A percentile compares a stretch with the other conserved stretches of the same genome.
Evolutionary conservation across 2,797 vertebrate genomes (phyloP).

Genomic region (Thripadectes ignobilis): DNA sequence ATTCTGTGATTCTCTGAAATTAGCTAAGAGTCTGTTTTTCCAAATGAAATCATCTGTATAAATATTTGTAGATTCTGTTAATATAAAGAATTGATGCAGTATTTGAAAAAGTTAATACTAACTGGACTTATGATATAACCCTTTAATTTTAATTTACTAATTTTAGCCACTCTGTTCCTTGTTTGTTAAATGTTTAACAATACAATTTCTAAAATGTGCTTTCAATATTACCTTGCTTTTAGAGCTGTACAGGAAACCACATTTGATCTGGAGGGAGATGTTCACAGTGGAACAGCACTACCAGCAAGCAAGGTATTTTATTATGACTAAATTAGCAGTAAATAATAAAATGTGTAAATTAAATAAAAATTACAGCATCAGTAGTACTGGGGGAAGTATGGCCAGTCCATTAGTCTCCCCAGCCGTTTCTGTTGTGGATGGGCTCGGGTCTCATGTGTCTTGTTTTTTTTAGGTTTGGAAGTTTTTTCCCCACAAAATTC

Average conservation of each 20-base stretch:
- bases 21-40: background rate
- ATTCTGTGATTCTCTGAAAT: background rate
- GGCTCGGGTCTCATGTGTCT: background rate
- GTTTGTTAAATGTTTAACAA: background rate
- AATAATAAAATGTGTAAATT: background rate
- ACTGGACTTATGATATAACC: background rate
- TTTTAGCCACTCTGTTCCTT: background rate
- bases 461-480: background rate
- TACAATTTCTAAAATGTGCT: background rate
- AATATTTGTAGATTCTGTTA: background rate
- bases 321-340: background rate
- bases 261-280: slow-evolving; percentile 93
- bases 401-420: background rate
- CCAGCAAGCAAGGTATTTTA: slow-evolving; percentile 90
- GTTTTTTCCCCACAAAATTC: background rate
- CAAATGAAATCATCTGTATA: background rate
- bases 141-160: background rate
- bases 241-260: slow-evolving; percentile 92
- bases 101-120: background rate
- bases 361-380: background rate
- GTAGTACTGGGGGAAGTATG: background rate
- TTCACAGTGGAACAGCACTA: slow-evolving; percentile 87
- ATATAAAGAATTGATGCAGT: background rate
- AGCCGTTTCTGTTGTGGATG: background rate
- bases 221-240: slow-evolving; percentile 2